phyloP scores from a whole-genome alignment of 2,888 invertebrate species.

The Apodemia duryi region DNA sequence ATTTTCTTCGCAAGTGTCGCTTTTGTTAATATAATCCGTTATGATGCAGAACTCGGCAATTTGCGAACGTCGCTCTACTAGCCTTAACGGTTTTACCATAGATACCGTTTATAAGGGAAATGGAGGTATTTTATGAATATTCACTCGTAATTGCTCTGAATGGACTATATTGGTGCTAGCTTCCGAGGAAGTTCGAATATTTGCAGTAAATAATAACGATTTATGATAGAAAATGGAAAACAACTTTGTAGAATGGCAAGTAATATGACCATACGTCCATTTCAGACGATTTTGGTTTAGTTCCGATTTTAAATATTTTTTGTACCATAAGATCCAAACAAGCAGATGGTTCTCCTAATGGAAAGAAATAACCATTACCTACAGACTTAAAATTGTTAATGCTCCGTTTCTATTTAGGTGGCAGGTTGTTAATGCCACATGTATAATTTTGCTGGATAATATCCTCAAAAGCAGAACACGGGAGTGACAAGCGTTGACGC shows the following conservation, averaged over 20 bases:
- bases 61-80: constrained; percentile 46
- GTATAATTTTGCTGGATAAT: no score
- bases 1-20: constrained; percentile 26
- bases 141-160: constrained; percentile 31
- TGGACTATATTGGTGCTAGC: constrained; percentile 12
- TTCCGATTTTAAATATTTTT: no score
- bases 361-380: no score
- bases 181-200: constrained; percentile 11
- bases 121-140: constrained; percentile 43
- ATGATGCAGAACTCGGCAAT: constrained; percentile 42
- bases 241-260: neutral
- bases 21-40: constrained; percentile 29
- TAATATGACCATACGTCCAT: no score
- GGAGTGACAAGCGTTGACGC: no score
- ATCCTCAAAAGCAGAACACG: no score
- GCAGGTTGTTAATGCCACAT: no score
- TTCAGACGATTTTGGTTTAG: no score
- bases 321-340: no score
- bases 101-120: constrained; percentile 33
- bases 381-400: no score
- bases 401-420: no score
- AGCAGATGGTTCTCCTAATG: no score
- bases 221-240: neutral
- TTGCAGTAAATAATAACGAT: constrained; percentile 24
- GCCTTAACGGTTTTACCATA: constrained; percentile 41